Evolutionary conservation across 2,113 vertebrate genomes (phyloP).

Genomic region (Acrocephalus kingi): DNA sequence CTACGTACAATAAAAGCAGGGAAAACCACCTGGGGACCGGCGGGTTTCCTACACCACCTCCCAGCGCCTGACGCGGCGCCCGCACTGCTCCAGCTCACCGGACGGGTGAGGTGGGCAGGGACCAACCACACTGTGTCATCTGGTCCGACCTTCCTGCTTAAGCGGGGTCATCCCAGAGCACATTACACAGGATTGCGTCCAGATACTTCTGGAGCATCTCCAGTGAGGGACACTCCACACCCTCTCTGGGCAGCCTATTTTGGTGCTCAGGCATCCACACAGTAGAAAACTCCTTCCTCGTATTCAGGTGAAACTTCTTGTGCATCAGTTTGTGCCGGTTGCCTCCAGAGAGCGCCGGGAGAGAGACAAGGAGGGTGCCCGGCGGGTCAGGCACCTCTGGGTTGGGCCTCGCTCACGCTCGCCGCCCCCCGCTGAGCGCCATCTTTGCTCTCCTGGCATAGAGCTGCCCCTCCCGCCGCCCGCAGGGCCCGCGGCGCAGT

Average conservation of each 20-base stretch:
- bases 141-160: no score
- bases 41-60: not conserved
- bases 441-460: fast-evolving
- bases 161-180: no score
- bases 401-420: fast-evolving
- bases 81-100: not conserved
- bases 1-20: not conserved
- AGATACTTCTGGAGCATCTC: not conserved
- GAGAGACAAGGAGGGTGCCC: not conserved
- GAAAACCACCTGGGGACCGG: not conserved
- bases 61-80: no score
- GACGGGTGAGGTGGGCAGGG: not conserved
- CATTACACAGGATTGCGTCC: not conserved
- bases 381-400: fast-evolving
- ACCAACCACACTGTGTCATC: fast-evolving
- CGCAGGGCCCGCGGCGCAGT: fast-evolving
- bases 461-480: fast-evolving
- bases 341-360: not conserved
- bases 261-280: not conserved
- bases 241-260: not conserved
- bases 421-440: fast-evolving
- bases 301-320: not conserved
- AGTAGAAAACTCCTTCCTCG: no score
- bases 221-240: no score
- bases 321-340: not conserved